Conservation (phyloP, 2,888 invertebrate species). For the Byasa hedistus region DNA sequence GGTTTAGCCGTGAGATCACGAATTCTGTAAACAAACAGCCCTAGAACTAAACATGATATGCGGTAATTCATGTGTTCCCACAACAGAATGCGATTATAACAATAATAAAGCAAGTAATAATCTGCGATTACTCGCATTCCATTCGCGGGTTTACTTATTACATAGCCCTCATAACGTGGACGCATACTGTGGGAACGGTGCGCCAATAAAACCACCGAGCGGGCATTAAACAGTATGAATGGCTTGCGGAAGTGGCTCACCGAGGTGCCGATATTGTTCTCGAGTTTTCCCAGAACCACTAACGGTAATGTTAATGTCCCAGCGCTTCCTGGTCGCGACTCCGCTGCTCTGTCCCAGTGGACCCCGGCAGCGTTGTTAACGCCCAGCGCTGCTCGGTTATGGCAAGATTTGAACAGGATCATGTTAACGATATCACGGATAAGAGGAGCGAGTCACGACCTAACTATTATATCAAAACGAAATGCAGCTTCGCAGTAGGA, state of each 20-base stretch:
- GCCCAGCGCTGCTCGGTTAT: constrained; percentile 54
- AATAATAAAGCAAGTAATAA: constrained; percentile 19
- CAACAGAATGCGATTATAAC: constrained; percentile 14
- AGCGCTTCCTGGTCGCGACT: constrained; percentile 60
- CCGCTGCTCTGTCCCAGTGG: constrained; percentile 46
- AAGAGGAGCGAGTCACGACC: constrained; percentile 69
- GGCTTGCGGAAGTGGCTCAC: constrained; percentile 51
- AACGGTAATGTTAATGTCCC: constrained; percentile 72
- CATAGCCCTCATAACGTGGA: constrained; percentile 29
- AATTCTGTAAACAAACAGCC: constrained; percentile 20
- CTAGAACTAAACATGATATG: constrained; percentile 6
- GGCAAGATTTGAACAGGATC: constrained; percentile 54
- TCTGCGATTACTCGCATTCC: constrained; percentile 26
- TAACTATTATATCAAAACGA: constrained; percentile 48
- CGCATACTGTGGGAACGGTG: constrained; percentile 35
- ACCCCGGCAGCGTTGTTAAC: constrained; percentile 59
- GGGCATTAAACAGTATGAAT: constrained; percentile 42
- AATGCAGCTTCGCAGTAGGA: constrained; percentile 53
- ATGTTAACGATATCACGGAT: constrained; percentile 63
- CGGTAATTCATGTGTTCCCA: constrained; percentile 6
- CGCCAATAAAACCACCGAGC: constrained; percentile 35
- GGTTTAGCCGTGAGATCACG: constrained; percentile 49
- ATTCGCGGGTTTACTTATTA: constrained; percentile 22
- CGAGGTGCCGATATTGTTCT: constrained; percentile 59
- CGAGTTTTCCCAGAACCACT: constrained; percentile 59